Evolutionary conservation across 1,140 invertebrate species (phyloP), one percentile per base, ranked within the genome.

Genomic region (Papilio polyxenes): DNA sequence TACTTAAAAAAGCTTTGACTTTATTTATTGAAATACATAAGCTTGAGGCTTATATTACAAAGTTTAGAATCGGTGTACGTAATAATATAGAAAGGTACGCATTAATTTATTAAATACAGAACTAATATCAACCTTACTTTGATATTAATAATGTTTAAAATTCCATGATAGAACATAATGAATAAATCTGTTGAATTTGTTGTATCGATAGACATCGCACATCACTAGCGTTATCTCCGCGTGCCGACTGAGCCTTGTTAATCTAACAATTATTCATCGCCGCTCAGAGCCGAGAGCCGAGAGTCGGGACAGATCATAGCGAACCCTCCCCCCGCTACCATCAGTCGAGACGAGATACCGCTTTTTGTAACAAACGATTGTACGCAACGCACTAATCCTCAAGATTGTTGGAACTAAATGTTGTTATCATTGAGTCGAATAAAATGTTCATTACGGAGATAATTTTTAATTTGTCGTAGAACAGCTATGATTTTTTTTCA

Each of bases 241-340:
- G 37, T 59, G 76, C 37, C 75, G 74, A 90, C 90, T 92, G 89
- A 91, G 90, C 86, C 83, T 87, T 87, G 89, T 91, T 93, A 93
- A 93, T 92, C 91, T 90, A 89, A 90, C 92, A 92, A 92, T 93
- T 92, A 93, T 91, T 92, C 91, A 92, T 89, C 88, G 89, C 88
- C 90, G 88, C 56, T 59, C n/a, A 89, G 87, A 87, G 84, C 84
- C 40, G 40, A 44, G 40, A 6, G 40, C 40, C 40, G 40, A 44
- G 40, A 44, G 40, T 44, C 85, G 80, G 51, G 78, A 84, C 80
- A 59, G 82, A 82, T 83, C 81, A 82, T 81, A 83, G 59, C 79
- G 77, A 69, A 81, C 37, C 65, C 87, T 86, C 83, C 85, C 15
- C 77, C 78, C 84, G 51, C 77, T 40, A 31, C 49, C 81, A 81